Base-by-base conservation (phyloP, 2,888 invertebrate genomes). In the Linyphia triangularis region DNA sequence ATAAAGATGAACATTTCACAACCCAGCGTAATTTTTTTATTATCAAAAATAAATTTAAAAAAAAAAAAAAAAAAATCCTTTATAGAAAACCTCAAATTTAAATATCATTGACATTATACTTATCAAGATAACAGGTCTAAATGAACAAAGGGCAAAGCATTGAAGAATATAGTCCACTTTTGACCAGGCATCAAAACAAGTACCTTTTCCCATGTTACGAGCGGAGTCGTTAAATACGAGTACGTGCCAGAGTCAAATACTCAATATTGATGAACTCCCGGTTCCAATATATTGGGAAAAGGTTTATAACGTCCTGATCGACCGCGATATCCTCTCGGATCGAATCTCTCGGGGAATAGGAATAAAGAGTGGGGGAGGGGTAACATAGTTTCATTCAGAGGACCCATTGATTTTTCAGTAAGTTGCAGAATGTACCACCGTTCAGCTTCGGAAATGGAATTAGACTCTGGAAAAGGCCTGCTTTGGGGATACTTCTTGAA, bases 271-370 rank as follows among this genome's bases (percentile, higher is more conserved):
- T 82, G 82, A 73, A 63, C 82, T 26, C 40, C 59, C 26, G 19
- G 9, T 37, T 28, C 70, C 70, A 70, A 81, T 81, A 82, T 82
- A 82, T 82, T 63, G 82, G 82, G 82, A 82, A 82, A 82, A 72
- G 82, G 82, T 63, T 82, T 82, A 82, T 82, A 82, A 82, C 72
- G 33, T 63, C 37, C 26, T 28, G 63, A 82, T 82, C 82, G 82
- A 82, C 59, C 70, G 37, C 70, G 81, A 81, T 81, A 67, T 67
- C 19, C 63, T 28, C 19, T 33, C 37, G 69, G 69, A 33, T 72
- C 61, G 61, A 72, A 72, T 63, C 72, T 82, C 82, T 43, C 13
- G 57, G 43, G 72, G 72, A 51, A 51, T 51, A 5, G 61, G 22
- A 26, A 69, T 19, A 7, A 30, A 9, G 59, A 13, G 6, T 9